Conservation (phyloP, 2,113 vertebrate genomes). For the Engraulis encrasicolus region DNA sequence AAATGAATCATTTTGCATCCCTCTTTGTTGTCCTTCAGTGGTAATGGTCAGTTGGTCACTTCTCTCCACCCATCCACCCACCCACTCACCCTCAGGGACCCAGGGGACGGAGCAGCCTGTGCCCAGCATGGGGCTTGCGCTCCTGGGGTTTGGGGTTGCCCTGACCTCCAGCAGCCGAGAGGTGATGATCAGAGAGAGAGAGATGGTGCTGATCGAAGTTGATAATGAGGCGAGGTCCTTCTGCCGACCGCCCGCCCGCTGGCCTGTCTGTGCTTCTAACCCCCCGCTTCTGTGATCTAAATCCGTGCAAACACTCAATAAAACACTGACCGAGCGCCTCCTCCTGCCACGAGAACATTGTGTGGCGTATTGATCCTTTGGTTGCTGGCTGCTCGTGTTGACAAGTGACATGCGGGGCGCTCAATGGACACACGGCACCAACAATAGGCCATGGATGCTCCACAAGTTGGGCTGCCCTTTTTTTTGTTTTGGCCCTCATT, state of each 20-base stretch:
- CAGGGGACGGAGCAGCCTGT: slow-evolving; percentile 30
- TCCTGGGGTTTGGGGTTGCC: neutral
- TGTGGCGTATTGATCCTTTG: slow-evolving; percentile 76
- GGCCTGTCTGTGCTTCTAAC: slow-evolving; percentile 72
- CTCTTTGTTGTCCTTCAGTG: neutral
- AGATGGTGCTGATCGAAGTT: slow-evolving; percentile 75
- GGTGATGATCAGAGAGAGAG: slow-evolving; percentile 66
- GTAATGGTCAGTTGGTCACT: neutral
- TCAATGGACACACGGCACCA: slow-evolving; percentile 63
- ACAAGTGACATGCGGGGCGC: slow-evolving; percentile 69
- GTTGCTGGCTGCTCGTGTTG: slow-evolving; percentile 68
- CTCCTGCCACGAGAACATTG: slow-evolving; percentile 73
- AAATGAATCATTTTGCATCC: neutral
- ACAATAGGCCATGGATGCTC: neutral
- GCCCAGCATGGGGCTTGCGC: slow-evolving; percentile 64
- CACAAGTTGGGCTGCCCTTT: slow-evolving; percentile 61
- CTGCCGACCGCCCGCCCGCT: slow-evolving; percentile 40
- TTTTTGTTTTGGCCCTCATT: slow-evolving; percentile 47
- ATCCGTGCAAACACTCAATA: slow-evolving; percentile 68
- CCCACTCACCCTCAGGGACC: neutral
- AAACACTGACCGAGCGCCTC: slow-evolving; percentile 65
- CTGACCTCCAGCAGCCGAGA: slow-evolving; percentile 67
- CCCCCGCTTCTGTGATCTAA: slow-evolving; percentile 75
- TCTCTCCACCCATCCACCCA: neutral
- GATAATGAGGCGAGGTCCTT: slow-evolving; percentile 75